These are phyloP conservation scores for Caenorhabditis tropicalis DNA, from an alignment of 1,140 invertebrate genomes.

Conservation along the genomic window DNA sequence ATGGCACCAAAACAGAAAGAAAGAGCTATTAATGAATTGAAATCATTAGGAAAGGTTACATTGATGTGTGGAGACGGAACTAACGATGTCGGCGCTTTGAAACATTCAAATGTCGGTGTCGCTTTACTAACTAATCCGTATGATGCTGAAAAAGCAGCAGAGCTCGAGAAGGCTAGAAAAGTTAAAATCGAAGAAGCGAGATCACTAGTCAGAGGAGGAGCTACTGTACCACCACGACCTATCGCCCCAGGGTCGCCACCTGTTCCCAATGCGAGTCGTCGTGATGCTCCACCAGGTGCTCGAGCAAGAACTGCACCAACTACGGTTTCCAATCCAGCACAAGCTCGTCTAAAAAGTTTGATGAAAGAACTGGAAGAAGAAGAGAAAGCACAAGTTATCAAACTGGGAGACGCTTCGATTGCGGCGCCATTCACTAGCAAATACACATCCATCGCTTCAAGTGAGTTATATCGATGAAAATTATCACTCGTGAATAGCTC, in stretches of 20 bases:
- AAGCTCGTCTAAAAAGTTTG: slow-evolving; percentile 78
- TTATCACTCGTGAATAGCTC: too few relatives aligned
- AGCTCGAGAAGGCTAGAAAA: slow-evolving; percentile 72
- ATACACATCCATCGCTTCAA: slow-evolving; percentile 92
- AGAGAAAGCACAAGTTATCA: slow-evolving; percentile 85
- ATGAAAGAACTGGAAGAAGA: slow-evolving; percentile 90
- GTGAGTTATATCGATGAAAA: slow-evolving; percentile 75
- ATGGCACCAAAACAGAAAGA: slow-evolving; percentile 97
- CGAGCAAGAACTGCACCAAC: neutral
- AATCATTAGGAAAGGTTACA: slow-evolving; percentile 85
- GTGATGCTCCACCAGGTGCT: slow-evolving; percentile 57
- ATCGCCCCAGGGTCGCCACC: neutral
- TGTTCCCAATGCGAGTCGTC: slow-evolving; percentile 25
- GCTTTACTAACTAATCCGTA: slow-evolving; percentile 87
- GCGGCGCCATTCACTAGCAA: slow-evolving; percentile 98
- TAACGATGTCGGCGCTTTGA: slow-evolving; percentile 99
- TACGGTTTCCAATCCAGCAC: slow-evolving; percentile 56
- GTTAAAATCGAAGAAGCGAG: slow-evolving; percentile 58
- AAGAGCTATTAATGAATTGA: slow-evolving; percentile 87
- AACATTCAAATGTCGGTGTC: slow-evolving; percentile 96
- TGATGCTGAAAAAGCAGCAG: slow-evolving; percentile 73
- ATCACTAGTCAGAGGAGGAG: slow-evolving; percentile 3
- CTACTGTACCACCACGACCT: slow-evolving; percentile 1
- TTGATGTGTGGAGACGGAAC: slow-evolving; percentile 99
- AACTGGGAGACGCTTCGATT: slow-evolving; percentile 96